These are phyloP conservation scores for Periparus ater DNA, from an alignment of 2,797 vertebrate species.

Conservation along the genomic window DNA sequence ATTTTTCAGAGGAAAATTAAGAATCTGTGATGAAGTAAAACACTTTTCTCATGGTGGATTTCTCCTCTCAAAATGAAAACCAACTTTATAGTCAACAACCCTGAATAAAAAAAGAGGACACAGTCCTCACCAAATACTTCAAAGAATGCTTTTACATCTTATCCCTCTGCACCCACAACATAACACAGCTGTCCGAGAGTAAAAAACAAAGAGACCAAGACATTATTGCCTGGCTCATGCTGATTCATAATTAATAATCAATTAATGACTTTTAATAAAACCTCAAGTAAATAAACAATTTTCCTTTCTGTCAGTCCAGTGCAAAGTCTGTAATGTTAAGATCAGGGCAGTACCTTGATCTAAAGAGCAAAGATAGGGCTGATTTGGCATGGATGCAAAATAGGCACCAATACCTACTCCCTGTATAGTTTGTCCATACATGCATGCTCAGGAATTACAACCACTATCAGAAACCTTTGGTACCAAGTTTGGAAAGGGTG, in stretches of 20 bases:
- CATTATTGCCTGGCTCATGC: background rate
- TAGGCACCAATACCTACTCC: background rate
- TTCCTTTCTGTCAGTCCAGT: background rate
- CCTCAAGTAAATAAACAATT: background rate
- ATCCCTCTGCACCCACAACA: background rate
- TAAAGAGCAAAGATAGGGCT: background rate
- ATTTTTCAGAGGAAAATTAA: background rate
- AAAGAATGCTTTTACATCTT: background rate
- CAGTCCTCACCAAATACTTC: background rate
- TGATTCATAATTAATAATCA: background rate
- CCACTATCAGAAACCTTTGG: background rate
- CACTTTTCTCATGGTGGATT: background rate
- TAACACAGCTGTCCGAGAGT: rapidly evolving
- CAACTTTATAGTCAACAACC: background rate
- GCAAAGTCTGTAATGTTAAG: background rate
- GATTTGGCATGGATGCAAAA: background rate
- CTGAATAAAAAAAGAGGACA: background rate
- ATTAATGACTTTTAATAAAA: background rate
- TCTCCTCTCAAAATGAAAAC: background rate
- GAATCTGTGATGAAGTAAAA: background rate
- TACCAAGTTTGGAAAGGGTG: background rate
- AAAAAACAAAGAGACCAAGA: background rate
- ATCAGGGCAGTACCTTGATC: background rate
- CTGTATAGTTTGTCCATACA: background rate
- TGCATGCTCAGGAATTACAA: background rate